Conservation (phyloP, 92 coral and sea anemone species). For the Paragorgia papillata region DNA sequence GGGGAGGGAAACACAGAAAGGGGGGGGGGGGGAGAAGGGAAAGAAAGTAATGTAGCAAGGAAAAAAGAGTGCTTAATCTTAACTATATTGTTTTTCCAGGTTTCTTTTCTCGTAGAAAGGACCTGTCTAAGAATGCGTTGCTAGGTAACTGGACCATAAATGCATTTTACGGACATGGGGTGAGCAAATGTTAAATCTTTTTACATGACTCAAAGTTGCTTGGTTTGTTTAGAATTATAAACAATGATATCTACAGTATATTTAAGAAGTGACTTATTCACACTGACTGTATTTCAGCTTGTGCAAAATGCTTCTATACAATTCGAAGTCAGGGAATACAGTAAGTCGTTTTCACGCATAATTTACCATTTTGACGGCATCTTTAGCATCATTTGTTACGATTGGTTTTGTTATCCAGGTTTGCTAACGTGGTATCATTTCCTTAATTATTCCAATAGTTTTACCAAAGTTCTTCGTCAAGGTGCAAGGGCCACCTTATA, state of each 20-base stretch:
- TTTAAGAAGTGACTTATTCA: too few species aligned
- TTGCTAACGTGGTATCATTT: too few species aligned
- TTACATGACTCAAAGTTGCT: too few species aligned
- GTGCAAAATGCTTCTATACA: conserved; percentile 81
- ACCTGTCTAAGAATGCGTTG: conserved; percentile 76
- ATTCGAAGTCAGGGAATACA: conserved; percentile 92
- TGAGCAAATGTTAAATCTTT: conserved; percentile 21
- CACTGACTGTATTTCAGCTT: conserved; percentile 35
- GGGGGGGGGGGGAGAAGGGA: too few species aligned
- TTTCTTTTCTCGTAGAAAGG: conserved; percentile 66
- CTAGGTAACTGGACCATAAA: conserved; percentile 86
- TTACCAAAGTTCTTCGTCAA: conserved; percentile 87
- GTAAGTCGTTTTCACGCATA: conserved; percentile 52
- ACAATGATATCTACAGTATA: too few species aligned
- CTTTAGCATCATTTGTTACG: too few species aligned
- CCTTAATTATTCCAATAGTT: conserved; percentile 46
- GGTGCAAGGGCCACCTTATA: conserved; percentile 74
- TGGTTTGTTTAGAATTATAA: too few species aligned
- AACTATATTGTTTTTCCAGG: conserved; percentile 44
- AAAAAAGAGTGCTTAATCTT: not conserved
- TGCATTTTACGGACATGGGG: conserved; percentile 82
- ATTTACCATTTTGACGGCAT: too few species aligned
- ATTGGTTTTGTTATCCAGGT: too few species aligned
- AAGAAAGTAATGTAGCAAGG: not conserved
- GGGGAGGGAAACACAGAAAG: too few species aligned